Percentiles rank a stretch among this genome's conserved stretches.
phyloP scores from a whole-genome alignment of 1,140 invertebrate species.

The Belonocnema kinseyi region DNA sequence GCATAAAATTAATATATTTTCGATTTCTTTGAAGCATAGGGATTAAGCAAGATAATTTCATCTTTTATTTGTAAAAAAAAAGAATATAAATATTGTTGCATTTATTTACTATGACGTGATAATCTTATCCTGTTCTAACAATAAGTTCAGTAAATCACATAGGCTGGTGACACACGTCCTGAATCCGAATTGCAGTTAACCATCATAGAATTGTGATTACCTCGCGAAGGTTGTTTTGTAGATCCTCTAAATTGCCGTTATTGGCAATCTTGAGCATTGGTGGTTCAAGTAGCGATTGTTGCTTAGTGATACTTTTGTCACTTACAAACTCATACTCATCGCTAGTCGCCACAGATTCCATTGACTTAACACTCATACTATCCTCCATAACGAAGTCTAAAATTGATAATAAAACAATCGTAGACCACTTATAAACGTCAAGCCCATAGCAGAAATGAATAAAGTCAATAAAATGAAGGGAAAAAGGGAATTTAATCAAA shows the following conservation, averaged over 20 bases:
- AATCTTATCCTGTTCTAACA: constrained; percentile 27
- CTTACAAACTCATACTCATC: constrained; percentile 90
- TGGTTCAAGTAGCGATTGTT: constrained; percentile 70
- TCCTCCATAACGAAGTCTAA: constrained; percentile 83
- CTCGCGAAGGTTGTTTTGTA: constrained; percentile 84
- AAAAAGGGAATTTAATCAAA: constrained; percentile 38
- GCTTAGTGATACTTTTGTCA: constrained; percentile 68
- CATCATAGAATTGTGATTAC: constrained; percentile 65
- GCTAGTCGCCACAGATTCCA: constrained; percentile 87
- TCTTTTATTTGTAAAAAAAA: too few relatives aligned
- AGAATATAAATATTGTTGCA: too few relatives aligned
- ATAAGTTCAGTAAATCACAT: background rate
- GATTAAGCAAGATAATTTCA: too few relatives aligned
- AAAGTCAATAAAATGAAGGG: too few relatives aligned
- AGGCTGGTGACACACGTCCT: background rate
- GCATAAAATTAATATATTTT: too few relatives aligned
- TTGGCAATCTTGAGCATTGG: constrained; percentile 85
- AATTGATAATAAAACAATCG: constrained; percentile 40
- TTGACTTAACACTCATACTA: constrained; percentile 85
- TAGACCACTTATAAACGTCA: constrained; percentile 14
- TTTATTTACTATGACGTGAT: too few relatives aligned
- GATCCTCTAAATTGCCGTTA: constrained; percentile 84
- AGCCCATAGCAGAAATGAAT: constrained; percentile 31
- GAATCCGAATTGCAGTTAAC: constrained; percentile 25
- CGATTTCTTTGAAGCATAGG: too few relatives aligned